phyloP scores from a whole-genome alignment of 1,140 invertebrate genomes.

The Papilio polyxenes region DNA sequence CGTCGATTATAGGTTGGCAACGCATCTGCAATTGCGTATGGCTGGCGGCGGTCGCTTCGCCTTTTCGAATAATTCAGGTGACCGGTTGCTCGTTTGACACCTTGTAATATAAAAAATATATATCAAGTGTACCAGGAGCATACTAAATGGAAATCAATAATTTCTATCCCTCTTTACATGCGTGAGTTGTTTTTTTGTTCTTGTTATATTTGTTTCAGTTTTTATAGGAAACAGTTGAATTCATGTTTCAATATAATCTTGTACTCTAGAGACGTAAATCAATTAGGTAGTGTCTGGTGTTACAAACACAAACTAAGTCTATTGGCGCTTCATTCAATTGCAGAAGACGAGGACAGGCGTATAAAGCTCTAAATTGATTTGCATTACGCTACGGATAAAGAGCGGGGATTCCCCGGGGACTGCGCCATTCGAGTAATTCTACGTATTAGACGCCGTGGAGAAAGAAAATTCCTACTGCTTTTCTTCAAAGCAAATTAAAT shows the following conservation, averaged over 20 bases:
- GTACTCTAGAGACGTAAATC: not conserved
- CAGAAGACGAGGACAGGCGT: conserved; percentile 10
- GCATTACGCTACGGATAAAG: conserved; percentile 20
- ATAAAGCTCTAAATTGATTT: conserved; percentile 26
- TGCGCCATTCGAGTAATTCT: conserved; percentile 15
- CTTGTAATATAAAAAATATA: too few relatives aligned
- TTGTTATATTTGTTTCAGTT: not conserved
- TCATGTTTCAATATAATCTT: not conserved
- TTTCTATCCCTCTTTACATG: not conserved
- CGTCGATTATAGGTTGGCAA: too few relatives aligned
- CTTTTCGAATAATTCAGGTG: too few relatives aligned
- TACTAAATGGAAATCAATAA: not conserved
- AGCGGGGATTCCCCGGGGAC: conserved; percentile 5
- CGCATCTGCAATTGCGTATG: too few relatives aligned
- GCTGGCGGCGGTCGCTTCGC: too few relatives aligned
- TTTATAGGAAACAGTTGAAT: not conserved
- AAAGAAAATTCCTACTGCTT: conserved; percentile 15
- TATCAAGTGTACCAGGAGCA: not conserved
- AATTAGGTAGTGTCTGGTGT: conserved; percentile 4
- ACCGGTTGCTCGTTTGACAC: too few relatives aligned
- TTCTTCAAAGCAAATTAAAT: conserved; percentile 13
- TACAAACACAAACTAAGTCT: conserved; percentile 16
- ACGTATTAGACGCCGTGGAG: conserved; percentile 1
- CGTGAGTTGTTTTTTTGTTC: not conserved
- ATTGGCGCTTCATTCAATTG: conserved; percentile 2